Evolutionary conservation across 2,797 vertebrate species (phyloP), one percentile per base, ranked within the genome.

Genomic region (Manis crassicaudata): DNA sequence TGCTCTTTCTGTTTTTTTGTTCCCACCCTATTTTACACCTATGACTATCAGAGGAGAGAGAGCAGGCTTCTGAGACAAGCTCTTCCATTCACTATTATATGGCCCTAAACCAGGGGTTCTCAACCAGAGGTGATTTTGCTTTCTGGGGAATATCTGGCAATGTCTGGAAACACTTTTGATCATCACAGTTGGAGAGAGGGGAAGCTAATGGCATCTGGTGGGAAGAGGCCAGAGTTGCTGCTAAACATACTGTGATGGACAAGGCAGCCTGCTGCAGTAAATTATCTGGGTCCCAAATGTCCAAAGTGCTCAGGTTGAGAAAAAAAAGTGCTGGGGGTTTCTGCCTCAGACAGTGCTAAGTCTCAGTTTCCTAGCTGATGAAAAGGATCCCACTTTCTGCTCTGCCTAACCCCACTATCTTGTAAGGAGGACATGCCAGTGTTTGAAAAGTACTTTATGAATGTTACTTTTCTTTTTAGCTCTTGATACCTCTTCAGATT

Each of bases 111-210:
- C 25, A 58, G 7, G n/a, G 43, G 2, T 35, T 92, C 23, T 81
- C 60, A 72, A 32, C 12, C 14, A 80, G 35, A 7, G 29, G 14
- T 85, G 54, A 77, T 27, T 79, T 20, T 14, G 3, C 14, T 17
- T 18, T 35, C 9, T 2, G 18, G 13, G 21, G 8, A 17, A 82
- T 6, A 77, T 0, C 2, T 2, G n/a, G 72, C 60, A 70, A 52
- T 58, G n/a, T 23, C 46, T 27, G 50, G n/a, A 96, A 60, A 52
- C 32, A 83, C 37, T 58, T 76, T 1, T 67, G 37, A 6, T 37
- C 27, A 20, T n/a, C 14, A 37, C 2, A 67, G 2, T 0, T 40
- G 3, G 5, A 1, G 37, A 32, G 10, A 46, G 14, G 2, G 16
- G 5, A 5, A 79, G 10, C 11, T 46, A 40, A 43, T 1, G 40